A percentile compares a stretch with the other conserved stretches of the same genome.
These are phyloP conservation scores for Nothocercus julius DNA, from an alignment of 2,113 vertebrate species.

Conservation along the genomic window DNA sequence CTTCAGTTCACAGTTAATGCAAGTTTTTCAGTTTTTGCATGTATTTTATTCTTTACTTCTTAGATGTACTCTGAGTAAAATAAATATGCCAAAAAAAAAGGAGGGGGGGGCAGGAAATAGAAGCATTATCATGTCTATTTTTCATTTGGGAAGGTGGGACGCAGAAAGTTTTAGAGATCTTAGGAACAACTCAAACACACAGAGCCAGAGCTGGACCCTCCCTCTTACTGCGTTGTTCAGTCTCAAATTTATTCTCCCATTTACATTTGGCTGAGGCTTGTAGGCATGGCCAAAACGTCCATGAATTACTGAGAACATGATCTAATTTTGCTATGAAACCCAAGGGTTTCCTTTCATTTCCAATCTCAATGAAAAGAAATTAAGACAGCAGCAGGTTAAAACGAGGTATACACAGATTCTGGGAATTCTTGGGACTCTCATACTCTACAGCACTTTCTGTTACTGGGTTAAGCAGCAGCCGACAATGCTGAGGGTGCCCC, in stretches of 20 bases:
- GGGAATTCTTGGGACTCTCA: background rate
- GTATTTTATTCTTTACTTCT: constrained; percentile 10
- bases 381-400: background rate
- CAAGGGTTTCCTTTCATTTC: background rate
- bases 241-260: background rate
- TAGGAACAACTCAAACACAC: background rate
- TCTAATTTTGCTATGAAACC: background rate
- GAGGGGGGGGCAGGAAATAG: background rate
- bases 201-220: background rate
- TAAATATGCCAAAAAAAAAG: background rate
- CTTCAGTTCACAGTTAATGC: background rate
- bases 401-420: background rate
- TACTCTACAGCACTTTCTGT: background rate
- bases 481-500: background rate
- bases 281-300: background rate
- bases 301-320: background rate
- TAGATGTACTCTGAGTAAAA: background rate
- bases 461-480: constrained; percentile 14
- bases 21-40: constrained; percentile 2
- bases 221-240: background rate
- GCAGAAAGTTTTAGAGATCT: background rate
- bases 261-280: background rate
- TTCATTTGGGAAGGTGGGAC: background rate
- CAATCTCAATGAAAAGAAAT: background rate
- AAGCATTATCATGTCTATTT: background rate